Conservation (phyloP, 2,797 vertebrate genomes). For the Luscinia megarhynchos region DNA sequence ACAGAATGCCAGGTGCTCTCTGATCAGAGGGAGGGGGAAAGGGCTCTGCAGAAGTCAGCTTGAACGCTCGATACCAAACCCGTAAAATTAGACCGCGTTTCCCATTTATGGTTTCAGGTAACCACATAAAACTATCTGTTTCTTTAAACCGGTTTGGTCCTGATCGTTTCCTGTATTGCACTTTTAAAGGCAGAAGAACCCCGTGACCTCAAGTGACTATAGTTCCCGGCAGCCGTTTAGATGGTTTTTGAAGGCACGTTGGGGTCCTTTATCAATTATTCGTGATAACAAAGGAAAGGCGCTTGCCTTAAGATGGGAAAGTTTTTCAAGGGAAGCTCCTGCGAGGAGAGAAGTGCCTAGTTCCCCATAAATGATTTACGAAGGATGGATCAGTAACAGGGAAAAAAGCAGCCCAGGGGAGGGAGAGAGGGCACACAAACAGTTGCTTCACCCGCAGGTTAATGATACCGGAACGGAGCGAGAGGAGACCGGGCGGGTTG, state of each 20-base stretch:
- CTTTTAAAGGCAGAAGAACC: conserved; percentile 36
- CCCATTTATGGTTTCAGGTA: conserved; percentile 40
- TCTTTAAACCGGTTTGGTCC: conserved; percentile 56
- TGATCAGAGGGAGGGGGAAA: neutral
- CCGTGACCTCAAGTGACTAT: neutral
- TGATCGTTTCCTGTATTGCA: conserved; percentile 31
- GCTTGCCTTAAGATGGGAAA: conserved; percentile 11
- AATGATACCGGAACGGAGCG: conserved; percentile 4
- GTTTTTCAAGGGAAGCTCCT: conserved; percentile 51
- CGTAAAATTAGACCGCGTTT: conserved; percentile 15
- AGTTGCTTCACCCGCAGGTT: conserved; percentile 29
- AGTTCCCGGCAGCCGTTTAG: conserved; percentile 37
- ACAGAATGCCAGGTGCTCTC: neutral
- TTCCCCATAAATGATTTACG: conserved; percentile 50
- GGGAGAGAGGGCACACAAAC: neutral
- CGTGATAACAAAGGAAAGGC: conserved; percentile 26
- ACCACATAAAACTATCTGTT: conserved; percentile 33
- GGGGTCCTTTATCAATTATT: conserved; percentile 38
- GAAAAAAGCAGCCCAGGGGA: conserved; percentile 4
- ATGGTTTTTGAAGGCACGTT: conserved; percentile 26
- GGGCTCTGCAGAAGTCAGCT: neutral
- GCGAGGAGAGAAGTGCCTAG: neutral
- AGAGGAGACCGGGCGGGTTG: neutral
- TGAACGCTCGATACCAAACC: neutral
- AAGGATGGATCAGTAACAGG: conserved; percentile 45